phyloP scores from a whole-genome alignment of 2,113 vertebrate species.

The Actinemys pallida region DNA sequence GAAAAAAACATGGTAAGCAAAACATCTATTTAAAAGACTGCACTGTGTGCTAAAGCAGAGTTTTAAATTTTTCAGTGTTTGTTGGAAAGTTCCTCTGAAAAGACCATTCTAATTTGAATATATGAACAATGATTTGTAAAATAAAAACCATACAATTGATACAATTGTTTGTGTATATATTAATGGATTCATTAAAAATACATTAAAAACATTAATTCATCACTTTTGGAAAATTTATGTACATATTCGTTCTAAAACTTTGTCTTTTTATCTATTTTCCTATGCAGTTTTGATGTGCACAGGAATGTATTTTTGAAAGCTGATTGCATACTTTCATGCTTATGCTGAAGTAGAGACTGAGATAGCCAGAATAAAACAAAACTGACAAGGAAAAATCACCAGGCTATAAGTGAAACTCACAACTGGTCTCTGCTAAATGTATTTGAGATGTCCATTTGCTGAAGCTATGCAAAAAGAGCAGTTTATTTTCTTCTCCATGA shows the following conservation, averaged over 20 bases:
- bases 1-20: not conserved
- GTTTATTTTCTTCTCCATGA: constrained; percentile 12
- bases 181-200: not conserved
- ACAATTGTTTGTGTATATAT: no score
- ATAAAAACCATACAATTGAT: not conserved
- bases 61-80: not conserved
- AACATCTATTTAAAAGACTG: not conserved
- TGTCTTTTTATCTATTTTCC: not conserved
- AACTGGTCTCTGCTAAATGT: not conserved
- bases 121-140: not conserved
- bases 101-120: not conserved
- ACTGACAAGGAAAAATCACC: not conserved
- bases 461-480: not conserved
- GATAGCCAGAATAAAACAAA: not conserved
- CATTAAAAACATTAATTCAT: not conserved
- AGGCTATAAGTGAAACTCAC: not conserved
- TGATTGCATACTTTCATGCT: not conserved
- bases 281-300: not conserved
- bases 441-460: not conserved
- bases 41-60: not conserved
- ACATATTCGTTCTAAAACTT: not conserved
- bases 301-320: not conserved
- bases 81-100: not conserved
- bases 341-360: not conserved
- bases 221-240: not conserved